phyloP scores from a whole-genome alignment of 1,140 invertebrate species.

The Drosophila navojoa region DNA sequence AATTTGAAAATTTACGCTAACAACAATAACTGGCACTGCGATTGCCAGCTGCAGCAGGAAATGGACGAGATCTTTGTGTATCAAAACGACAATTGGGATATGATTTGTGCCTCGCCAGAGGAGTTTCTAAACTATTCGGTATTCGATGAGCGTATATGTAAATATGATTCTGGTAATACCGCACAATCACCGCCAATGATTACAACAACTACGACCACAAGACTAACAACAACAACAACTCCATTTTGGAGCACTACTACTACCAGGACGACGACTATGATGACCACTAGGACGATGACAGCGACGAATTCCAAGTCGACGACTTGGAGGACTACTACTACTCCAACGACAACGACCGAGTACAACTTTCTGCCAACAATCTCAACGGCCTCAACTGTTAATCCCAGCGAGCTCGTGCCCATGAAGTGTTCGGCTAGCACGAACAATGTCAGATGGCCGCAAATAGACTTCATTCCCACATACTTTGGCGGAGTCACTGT shows the following conservation, averaged over 20 bases:
- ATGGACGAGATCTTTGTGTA: constrained; percentile 44
- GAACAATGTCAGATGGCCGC: constrained; percentile 27
- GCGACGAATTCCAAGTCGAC: background rate
- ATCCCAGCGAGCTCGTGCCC: constrained; percentile 19
- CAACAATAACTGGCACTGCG: constrained; percentile 59
- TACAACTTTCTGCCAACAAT: constrained; percentile 11
- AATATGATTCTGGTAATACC: background rate
- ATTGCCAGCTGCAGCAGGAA: constrained; percentile 43
- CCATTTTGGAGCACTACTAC: background rate
- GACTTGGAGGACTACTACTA: background rate
- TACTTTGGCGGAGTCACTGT: constrained; percentile 26
- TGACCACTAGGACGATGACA: background rate
- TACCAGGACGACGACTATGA: too few species aligned
- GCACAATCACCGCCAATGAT: too few species aligned
- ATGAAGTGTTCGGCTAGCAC: constrained; percentile 18
- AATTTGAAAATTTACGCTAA: constrained; percentile 40
- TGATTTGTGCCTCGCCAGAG: constrained; percentile 43
- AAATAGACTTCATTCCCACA: constrained; percentile 30
- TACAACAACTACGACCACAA: background rate
- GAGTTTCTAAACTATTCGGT: constrained; percentile 29
- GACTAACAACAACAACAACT: background rate
- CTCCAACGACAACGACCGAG: background rate
- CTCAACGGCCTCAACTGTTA: constrained; percentile 19
- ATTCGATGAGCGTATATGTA: constrained; percentile 48
- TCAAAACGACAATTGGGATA: constrained; percentile 7